phyloP scores from a whole-genome alignment of 2,797 vertebrate genomes.

The Hapalemur alaotrensis region DNA sequence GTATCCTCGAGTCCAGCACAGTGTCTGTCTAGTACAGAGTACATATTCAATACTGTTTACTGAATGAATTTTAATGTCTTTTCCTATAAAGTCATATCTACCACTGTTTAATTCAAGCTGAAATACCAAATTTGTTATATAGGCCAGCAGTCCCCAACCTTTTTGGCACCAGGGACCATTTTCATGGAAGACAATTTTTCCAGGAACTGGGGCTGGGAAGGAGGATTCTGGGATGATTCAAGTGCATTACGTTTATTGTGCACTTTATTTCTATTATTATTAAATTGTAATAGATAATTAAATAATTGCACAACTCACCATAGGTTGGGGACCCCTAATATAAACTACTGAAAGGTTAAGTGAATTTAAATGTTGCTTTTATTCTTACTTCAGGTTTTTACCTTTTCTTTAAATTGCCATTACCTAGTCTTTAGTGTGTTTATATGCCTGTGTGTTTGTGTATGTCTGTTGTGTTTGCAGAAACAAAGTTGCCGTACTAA shows the following conservation, averaged over 20 bases:
- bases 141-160: too few relatives aligned
- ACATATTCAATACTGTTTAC: neutral
- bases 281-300: too few relatives aligned
- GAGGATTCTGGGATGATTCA: too few relatives aligned
- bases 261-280: too few relatives aligned
- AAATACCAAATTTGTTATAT: neutral
- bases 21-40: neutral
- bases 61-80: neutral
- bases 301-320: too few relatives aligned
- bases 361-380: conserved; percentile 35
- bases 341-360: neutral
- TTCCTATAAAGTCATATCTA: neutral
- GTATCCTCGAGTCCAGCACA: neutral
- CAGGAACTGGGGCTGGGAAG: too few relatives aligned
- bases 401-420: neutral
- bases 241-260: too few relatives aligned
- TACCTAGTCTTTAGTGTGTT: neutral
- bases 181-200: too few relatives aligned
- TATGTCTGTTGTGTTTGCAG: neutral
- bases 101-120: conserved; percentile 5
- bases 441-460: neutral
- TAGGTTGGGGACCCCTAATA: too few relatives aligned
- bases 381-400: neutral
- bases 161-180: too few relatives aligned
- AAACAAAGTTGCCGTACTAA: neutral